These are phyloP conservation scores for Pteropus alecto DNA, from an alignment of 2,113 vertebrate genomes.

Conservation along the genomic window DNA sequence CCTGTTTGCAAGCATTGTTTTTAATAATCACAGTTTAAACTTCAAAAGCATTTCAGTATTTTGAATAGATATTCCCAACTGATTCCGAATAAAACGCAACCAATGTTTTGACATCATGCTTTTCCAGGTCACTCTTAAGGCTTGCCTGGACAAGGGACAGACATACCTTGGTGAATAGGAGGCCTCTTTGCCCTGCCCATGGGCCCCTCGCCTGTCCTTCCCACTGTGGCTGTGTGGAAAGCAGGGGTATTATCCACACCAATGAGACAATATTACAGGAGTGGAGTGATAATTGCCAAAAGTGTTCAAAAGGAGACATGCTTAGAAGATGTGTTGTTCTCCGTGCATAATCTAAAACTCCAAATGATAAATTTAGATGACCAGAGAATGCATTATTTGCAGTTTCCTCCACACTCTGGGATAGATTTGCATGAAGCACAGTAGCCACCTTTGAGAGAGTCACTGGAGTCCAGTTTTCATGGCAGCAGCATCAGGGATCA, in stretches of 20 bases:
- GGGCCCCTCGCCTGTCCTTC: neutral
- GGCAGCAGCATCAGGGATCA: rapidly evolving
- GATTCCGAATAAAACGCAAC: neutral
- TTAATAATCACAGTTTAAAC: neutral
- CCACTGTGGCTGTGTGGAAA: neutral
- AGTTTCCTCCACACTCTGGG: neutral
- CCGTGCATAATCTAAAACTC: neutral
- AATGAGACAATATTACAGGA: neutral
- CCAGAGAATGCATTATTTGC: neutral
- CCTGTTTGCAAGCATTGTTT: neutral
- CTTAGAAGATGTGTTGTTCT: neutral
- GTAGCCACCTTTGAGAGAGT: neutral
- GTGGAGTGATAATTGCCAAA: neutral
- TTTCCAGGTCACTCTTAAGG: neutral
- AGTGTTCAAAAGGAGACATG: neutral
- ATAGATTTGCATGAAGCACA: neutral
- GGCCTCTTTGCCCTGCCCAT: too few relatives aligned
- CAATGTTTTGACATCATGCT: neutral
- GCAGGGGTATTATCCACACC: neutral
- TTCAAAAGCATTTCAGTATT: neutral
- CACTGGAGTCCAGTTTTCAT: neutral
- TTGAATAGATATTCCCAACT: neutral
- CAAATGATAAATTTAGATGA: neutral
- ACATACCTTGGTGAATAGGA: neutral
- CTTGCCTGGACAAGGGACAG: neutral